Conservation (phyloP, 2,888 invertebrate genomes). For the Colletes collaris region DNA sequence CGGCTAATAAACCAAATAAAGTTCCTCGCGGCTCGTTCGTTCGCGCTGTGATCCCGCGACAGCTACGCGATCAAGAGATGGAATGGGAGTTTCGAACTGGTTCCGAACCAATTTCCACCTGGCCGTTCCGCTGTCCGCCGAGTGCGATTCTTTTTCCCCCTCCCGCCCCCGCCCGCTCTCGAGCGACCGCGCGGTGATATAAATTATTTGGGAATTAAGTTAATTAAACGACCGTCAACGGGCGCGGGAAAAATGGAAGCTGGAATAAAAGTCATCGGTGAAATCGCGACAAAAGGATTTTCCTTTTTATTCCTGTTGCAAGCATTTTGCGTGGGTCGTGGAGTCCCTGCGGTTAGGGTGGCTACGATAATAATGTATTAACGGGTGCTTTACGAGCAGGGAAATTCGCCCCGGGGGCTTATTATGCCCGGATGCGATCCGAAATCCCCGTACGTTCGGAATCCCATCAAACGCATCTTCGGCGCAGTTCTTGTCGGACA, state of each 20-base stretch:
- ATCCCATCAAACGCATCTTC: slow-evolving; percentile 55
- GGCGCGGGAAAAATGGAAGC: slow-evolving; percentile 15
- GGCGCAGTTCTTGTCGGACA: slow-evolving; percentile 16
- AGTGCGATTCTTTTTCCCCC: slow-evolving; percentile 19
- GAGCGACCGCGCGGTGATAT: slow-evolving; percentile 26
- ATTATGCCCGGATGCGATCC: slow-evolving; percentile 34
- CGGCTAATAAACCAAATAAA: slow-evolving; percentile 52
- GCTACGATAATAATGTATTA: slow-evolving; percentile 48
- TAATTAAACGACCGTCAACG: slow-evolving; percentile 45
- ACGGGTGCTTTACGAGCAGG: slow-evolving; percentile 46
- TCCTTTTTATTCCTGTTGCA: too few species aligned
- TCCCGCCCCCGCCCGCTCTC: too few species aligned
- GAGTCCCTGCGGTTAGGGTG: too few species aligned
- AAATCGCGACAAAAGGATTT: not conserved
- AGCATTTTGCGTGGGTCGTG: too few species aligned
- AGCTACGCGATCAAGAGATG: not conserved
- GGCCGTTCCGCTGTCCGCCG: slow-evolving; percentile 11
- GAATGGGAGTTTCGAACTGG: slow-evolving; percentile 24
- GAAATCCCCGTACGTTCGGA: slow-evolving; percentile 52
- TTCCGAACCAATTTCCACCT: slow-evolving; percentile 52
- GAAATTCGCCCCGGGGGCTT: slow-evolving; percentile 32
- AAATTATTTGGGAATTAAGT: slow-evolving; percentile 54
- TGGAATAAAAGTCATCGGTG: slow-evolving; percentile 6
- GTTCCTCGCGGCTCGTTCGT: slow-evolving; percentile 6
- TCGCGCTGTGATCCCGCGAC: slow-evolving; percentile 28